phyloP scores from a whole-genome alignment of 2,113 vertebrate species.

The Hirundichthys speculiger region DNA sequence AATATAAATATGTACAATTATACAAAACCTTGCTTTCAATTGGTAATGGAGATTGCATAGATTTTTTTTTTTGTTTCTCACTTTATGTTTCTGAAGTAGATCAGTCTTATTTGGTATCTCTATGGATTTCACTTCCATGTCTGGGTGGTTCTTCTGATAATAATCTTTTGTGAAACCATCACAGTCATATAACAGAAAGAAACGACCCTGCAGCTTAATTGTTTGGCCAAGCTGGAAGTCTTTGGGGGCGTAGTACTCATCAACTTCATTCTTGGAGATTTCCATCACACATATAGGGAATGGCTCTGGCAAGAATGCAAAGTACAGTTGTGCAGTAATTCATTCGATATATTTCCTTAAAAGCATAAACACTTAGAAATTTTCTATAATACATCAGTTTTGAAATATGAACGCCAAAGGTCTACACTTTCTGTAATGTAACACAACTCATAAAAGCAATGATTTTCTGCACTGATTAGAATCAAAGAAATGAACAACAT shows the following conservation, averaged over 20 bases:
- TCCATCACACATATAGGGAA: constrained; percentile 92
- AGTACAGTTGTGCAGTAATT: no score
- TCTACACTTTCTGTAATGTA: no score
- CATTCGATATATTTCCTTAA: no score
- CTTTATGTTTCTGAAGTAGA: constrained; percentile 33
- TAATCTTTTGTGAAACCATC: constrained; percentile 89
- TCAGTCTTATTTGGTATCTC: constrained; percentile 67
- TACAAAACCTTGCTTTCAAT: not conserved
- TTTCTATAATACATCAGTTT: not conserved
- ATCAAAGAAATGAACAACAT: no score
- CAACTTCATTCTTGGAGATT: constrained; percentile 87
- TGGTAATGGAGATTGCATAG: not conserved
- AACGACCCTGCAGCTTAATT: constrained; percentile 84
- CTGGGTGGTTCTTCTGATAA: constrained; percentile 84
- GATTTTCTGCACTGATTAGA: no score
- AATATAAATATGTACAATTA: not conserved
- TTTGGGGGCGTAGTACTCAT: constrained; percentile 87
- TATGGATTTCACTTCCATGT: constrained; percentile 78
- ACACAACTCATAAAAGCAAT: no score
- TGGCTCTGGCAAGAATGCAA: constrained; percentile 71
- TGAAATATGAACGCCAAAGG: no score
- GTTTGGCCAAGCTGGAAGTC: constrained; percentile 89
- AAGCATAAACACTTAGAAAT: not conserved
- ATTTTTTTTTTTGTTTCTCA: constrained; percentile 38
- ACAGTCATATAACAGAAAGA: constrained; percentile 90